These are phyloP conservation scores for Andrena minutula DNA, from an alignment of 2,888 invertebrate genomes.

Conservation along the genomic window DNA sequence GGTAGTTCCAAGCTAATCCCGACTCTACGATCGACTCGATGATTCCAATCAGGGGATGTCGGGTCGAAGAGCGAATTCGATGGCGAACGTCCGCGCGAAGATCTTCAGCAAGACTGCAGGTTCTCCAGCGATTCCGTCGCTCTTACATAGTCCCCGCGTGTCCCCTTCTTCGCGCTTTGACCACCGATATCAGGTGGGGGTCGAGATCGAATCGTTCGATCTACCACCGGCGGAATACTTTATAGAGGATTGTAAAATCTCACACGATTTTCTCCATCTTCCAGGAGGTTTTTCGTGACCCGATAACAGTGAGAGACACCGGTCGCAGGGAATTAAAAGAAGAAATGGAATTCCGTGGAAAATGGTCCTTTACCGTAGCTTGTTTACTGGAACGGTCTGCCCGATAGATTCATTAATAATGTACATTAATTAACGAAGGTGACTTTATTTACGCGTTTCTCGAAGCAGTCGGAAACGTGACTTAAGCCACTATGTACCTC, in stretches of 20 bases:
- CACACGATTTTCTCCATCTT: background rate
- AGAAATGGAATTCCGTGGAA: background rate
- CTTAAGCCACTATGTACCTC: background rate
- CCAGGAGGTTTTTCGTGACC: background rate
- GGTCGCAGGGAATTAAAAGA: no score
- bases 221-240: slow-evolving; percentile 20
- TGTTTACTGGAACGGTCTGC: slow-evolving; percentile 35
- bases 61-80: background rate
- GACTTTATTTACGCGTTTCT: background rate
- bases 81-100: slow-evolving; percentile 9
- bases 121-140: slow-evolving; percentile 64
- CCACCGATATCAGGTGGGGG: slow-evolving; percentile 59
- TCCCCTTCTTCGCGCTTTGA: slow-evolving; percentile 66
- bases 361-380: background rate
- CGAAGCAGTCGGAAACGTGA: background rate
- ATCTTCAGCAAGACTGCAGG: slow-evolving; percentile 73
- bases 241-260: slow-evolving; percentile 1
- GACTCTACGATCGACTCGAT: background rate
- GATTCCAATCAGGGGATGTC: background rate
- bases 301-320: no score
- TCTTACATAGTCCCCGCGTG: slow-evolving; percentile 74
- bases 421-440: slow-evolving; percentile 6
- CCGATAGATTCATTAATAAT: slow-evolving; percentile 42
- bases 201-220: slow-evolving; percentile 17
- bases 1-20: background rate